Evolutionary conservation across 2,113 vertebrate species (phyloP), one percentile per base, ranked within the genome.

Genomic region (Pedetes capensis): DNA sequence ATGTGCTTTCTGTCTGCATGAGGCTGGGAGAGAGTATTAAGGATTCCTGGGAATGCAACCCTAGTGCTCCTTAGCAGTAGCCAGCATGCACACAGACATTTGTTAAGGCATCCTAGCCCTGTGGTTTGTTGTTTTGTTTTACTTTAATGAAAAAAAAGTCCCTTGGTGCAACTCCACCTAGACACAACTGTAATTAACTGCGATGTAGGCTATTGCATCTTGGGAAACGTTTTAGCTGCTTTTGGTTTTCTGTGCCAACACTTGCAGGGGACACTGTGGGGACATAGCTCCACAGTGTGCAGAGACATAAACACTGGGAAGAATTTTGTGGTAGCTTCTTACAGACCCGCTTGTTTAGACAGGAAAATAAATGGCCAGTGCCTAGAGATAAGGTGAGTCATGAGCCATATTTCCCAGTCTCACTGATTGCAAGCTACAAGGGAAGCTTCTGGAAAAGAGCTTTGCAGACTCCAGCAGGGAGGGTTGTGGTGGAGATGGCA

Each of bases 91-190:
- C 32, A 10, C 10, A 95, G 89, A 92, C 57, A 1, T 94, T 97
- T 97, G 97, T 93, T 97, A 96, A 95, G 84, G 97, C 39, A 90
- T 94, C 89, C 59, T 83, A 93, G 76, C 22, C 89, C 64, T 0
- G 0, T 95, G 96, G 32, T 29, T 59, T 79, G 83, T 75, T 53
- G 37, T 39, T 90, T 91, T 39, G 74, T 88, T 97, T 92, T 53
- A 76, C 97, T 98, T 98, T 97, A 98, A 98, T 98, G 97, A 97
- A 98, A 97, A n/a, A 72, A 29, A 89, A 96, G 92, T 96, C 95
- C 97, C 94, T 71, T 20, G 68, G 94, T 96, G 92, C 87, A 95
- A 94, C 42, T 57, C 93, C 74, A 85, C 96, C 64, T 92, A 90
- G 76, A 97, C 63, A 79, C 59, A 78, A 95, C 90, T 98, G 93